Percentiles rank a stretch among this genome's conserved stretches.
These are phyloP conservation scores for Ceyx cyanopectus DNA, from an alignment of 2,113 vertebrate genomes.

Conservation along the genomic window DNA sequence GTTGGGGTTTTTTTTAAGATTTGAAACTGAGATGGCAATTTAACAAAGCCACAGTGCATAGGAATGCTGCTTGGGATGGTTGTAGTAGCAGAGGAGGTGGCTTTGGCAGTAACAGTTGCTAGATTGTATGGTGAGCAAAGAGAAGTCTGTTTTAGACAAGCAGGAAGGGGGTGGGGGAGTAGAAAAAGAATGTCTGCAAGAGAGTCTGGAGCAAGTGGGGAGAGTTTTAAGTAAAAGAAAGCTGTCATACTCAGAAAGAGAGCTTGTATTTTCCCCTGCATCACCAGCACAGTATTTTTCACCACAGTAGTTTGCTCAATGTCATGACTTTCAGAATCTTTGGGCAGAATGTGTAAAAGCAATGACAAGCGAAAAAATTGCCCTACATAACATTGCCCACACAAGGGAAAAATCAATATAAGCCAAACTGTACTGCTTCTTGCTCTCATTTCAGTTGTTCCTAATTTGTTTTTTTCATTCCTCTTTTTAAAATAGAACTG, in stretches of 20 bases:
- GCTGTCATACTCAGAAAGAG: not conserved
- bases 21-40: not conserved
- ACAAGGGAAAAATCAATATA: slow-evolving; percentile 6
- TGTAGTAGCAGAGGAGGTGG: slow-evolving; percentile 36
- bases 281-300: not conserved
- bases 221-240: not conserved
- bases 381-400: not conserved
- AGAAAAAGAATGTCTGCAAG: slow-evolving; percentile 39
- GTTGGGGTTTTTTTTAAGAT: not conserved
- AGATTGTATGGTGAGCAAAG: slow-evolving; percentile 59
- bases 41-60: not conserved
- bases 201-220: not conserved
- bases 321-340: not conserved
- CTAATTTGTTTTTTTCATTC: not conserved
- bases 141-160: slow-evolving; percentile 25
- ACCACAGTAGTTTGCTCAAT: not conserved
- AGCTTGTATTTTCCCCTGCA: not conserved
- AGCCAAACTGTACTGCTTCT: not conserved
- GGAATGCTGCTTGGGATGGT: slow-evolving; percentile 27
- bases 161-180: slow-evolving; percentile 26
- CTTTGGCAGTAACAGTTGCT: slow-evolving; percentile 59
- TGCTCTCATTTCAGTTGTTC: slow-evolving; percentile 14
- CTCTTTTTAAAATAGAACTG: not conserved
- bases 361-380: slow-evolving; percentile 54
- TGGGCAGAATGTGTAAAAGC: not conserved